Evolutionary conservation across 2,888 invertebrate genomes (phyloP).

Genomic region (Trachelus iudaicus): DNA sequence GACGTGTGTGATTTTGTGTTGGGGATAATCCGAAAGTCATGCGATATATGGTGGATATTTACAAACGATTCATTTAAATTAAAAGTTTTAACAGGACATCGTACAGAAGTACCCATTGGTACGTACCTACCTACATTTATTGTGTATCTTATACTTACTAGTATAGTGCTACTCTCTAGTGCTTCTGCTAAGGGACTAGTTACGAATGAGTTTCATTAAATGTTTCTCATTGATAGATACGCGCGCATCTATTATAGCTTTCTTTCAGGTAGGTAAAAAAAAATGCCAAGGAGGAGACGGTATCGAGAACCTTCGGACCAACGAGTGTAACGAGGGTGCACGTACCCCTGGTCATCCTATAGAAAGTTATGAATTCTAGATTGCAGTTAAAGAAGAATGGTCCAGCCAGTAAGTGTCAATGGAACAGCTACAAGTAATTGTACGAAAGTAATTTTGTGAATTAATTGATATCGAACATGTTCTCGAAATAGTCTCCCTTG

Average conservation of each 20-base stretch:
- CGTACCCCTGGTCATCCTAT: background rate
- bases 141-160: constrained; percentile 5
- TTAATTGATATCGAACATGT: background rate
- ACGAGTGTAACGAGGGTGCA: background rate
- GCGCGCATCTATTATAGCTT: background rate
- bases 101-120: constrained; percentile 11
- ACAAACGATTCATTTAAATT: constrained; percentile 56
- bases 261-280: background rate
- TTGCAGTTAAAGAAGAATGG: background rate
- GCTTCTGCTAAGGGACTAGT: constrained; percentile 31
- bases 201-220: constrained; percentile 22
- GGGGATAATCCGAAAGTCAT: background rate
- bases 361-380: background rate
- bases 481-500: background rate
- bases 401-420: background rate
- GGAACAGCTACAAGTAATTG: background rate
- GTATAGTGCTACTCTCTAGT: constrained; percentile 14
- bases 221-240: background rate
- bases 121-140: constrained; percentile 17
- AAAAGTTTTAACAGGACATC: constrained; percentile 43
- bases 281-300: background rate
- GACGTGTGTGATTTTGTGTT: background rate
- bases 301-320: background rate
- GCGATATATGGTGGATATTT: constrained; percentile 33
- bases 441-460: background rate